Evolutionary conservation across 2,888 invertebrate species (phyloP), one percentile per base, ranked within the genome.

Genomic region (Agrilus cyanescens): DNA sequence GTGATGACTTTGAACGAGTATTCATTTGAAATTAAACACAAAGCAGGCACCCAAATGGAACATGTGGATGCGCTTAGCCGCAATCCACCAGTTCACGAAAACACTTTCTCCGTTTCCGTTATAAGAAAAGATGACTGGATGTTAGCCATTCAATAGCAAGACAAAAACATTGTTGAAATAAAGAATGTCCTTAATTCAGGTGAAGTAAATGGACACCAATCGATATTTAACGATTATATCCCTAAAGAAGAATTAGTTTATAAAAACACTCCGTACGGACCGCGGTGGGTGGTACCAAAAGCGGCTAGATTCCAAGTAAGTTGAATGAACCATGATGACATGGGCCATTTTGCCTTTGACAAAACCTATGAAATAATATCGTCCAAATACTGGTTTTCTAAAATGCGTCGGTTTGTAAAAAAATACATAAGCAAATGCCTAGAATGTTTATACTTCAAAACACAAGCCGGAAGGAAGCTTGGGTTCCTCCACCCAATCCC

Each of bases 41-140:
- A 37, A 32, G 34, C 47, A 12, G 48, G 47, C 12, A 20, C 15
- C 7, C 46, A 47, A 40, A 58, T 62, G 57, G 13, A 42, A 34
- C 60, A 61, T 43, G 58, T 59, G 0, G 61, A 61, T 20, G 46
- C 58, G 32, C 43, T 59, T 41, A 57, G 54, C 46, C n/a, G n/a
- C n/a, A n/a, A n/a, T n/a, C n/a, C n/a, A n/a, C n/a, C n/a, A n/a
- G n/a, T n/a, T n/a, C n/a, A n/a, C n/a, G n/a, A n/a, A n/a, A n/a
- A 18, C 18, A 18, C 4, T 18, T 4, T 18, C 3, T 18, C 5
- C 3, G 18, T 18, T 5, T 18, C 5, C 4, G 18, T 38, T 37
- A 48, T 47, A 33, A 18, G 8, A 14, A 44, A 47, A 39, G 33
- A 39, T 32, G 50, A 51, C 34, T 50, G 43, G 29, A 30, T 50